Percentiles rank a stretch among this genome's conserved stretches.
phyloP scores from a whole-genome alignment of 1,140 invertebrate genomes.

The Heliconius melpomene region DNA sequence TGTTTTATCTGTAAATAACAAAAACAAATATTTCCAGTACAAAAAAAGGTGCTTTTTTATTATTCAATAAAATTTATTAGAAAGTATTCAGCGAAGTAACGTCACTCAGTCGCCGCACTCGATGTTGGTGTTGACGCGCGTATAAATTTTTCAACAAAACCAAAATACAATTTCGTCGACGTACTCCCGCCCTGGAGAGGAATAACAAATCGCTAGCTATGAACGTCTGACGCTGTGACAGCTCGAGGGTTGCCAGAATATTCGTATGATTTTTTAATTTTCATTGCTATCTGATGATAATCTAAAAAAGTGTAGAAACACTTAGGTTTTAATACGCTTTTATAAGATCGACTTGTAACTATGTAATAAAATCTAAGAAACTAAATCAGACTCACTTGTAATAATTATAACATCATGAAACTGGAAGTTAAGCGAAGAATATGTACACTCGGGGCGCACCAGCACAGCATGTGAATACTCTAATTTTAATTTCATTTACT shows the following conservation, averaged over 20 bases:
- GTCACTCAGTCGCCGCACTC: neutral
- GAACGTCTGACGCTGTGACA: slow-evolving; percentile 46
- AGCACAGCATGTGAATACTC: too few relatives aligned
- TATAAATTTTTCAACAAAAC: slow-evolving; percentile 21
- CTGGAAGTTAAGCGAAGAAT: too few relatives aligned
- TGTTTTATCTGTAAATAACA: neutral
- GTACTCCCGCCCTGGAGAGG: slow-evolving; percentile 33
- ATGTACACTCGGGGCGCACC: too few relatives aligned
- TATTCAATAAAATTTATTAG: neutral
- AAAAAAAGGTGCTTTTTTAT: neutral
- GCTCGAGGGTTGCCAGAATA: slow-evolving; percentile 25
- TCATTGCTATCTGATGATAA: too few relatives aligned
- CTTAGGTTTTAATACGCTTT: too few relatives aligned
- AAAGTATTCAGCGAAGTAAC: neutral
- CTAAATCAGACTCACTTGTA: too few relatives aligned
- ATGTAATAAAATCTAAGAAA: too few relatives aligned
- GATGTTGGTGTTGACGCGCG: neutral
- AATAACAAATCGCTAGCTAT: slow-evolving; percentile 43
- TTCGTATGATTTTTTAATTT: neutral
- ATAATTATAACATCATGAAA: too few relatives aligned
- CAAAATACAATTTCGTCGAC: slow-evolving; percentile 23
- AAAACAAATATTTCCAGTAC: neutral
- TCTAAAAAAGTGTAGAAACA: too few relatives aligned
- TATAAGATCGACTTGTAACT: too few relatives aligned
- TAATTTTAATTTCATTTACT: too few relatives aligned